Conservation (phyloP, 2,888 invertebrate genomes). For the Reticulitermes lucifugus region DNA sequence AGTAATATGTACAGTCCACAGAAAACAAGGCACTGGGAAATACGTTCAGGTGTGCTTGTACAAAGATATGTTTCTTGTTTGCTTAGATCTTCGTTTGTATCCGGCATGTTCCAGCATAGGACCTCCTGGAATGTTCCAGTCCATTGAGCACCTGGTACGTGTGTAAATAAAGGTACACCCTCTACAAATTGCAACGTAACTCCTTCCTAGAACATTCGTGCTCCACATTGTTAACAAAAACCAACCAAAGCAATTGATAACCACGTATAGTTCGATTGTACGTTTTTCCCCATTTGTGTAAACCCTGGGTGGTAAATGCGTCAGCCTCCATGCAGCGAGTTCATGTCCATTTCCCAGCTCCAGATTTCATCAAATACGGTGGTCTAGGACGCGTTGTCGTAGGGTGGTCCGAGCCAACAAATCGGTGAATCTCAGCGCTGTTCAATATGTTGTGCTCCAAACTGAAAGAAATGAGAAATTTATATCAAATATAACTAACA, state of each 20-base stretch:
- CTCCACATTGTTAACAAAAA: background rate
- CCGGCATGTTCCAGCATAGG: background rate
- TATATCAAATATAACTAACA: too few species aligned
- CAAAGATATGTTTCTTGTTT: background rate
- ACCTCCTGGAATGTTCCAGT: background rate
- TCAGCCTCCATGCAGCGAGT: background rate
- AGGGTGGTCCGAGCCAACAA: background rate
- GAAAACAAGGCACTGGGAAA: too few species aligned
- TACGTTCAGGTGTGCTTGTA: too few species aligned
- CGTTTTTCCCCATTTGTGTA: background rate
- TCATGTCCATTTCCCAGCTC: background rate
- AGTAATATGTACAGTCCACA: too few species aligned
- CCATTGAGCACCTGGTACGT: conserved; percentile 7
- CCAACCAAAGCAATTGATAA: conserved; percentile 9
- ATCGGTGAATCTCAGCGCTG: too few species aligned
- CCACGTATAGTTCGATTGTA: background rate
- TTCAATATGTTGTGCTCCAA: too few species aligned
- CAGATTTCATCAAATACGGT: background rate
- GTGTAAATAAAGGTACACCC: conserved; percentile 16
- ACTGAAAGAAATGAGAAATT: too few species aligned
- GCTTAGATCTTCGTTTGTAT: conserved; percentile 11
- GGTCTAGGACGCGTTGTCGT: background rate
- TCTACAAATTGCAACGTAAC: conserved; percentile 1
- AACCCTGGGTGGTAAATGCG: conserved; percentile 12
- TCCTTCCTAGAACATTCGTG: conserved; percentile 4